Base-by-base conservation (phyloP, 2,888 invertebrate genomes). In the Catocala fraxini region DNA sequence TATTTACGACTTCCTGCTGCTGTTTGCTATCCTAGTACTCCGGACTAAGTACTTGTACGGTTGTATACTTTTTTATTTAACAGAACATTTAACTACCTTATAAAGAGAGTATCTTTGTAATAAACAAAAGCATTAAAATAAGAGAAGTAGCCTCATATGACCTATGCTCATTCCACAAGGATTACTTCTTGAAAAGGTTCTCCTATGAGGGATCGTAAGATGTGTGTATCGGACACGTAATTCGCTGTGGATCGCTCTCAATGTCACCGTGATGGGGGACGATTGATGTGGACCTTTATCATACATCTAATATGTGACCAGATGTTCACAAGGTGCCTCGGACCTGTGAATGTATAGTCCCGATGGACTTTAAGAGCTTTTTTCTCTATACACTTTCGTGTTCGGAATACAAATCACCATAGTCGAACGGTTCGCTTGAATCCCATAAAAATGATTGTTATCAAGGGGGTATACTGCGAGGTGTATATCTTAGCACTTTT, bases 1-100 rank as follows among this genome's bases (percentile, higher is more conserved):
- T 89, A 90, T 91, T 90, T 90, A 91, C 81, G 82, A 84, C 86
- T 85, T 87, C 83, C 86, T 84, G 67, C 78, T 71, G 57, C 68
- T 61, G 68, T 68, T 74, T 81, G 80, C 73, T 69, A 69, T 71
- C 75, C 77, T 81, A 71, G 77, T 83, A 75, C 71, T 68, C 66
- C 51, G 66, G 71, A 73, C 70, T 73, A 77, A 71, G 77, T 70
- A 71, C 68, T 68, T 63, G 55, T 63, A 55, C 65, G 63, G 58
- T 60, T 69, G 56, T 66, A 62, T 51, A 60, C 46, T 64, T 65
- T 71, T 74, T 68, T 74, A 73, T 68, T 61, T 56, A 64, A 60
- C 63, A 57, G 51, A 69, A 73, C 63, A 73, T 75, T 75, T 58
- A 63, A 66, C 57, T 65, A 61, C 63, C 63, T 72, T 72, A 65